phyloP scores from a whole-genome alignment of 2,113 vertebrate species.

The Dermatemys mawii region DNA sequence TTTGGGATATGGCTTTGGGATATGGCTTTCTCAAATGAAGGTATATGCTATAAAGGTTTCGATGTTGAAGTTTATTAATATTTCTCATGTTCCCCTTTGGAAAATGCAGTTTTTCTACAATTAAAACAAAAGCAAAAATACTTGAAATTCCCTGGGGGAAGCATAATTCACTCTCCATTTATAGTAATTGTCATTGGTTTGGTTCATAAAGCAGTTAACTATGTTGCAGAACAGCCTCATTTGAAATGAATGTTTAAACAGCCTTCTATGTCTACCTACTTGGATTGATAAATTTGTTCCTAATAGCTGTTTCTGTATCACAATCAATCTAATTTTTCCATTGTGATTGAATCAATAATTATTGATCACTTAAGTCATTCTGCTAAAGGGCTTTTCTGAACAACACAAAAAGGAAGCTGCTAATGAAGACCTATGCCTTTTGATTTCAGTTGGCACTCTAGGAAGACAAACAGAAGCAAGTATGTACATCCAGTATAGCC shows the following conservation, averaged over 20 bases:
- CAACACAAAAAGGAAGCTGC: background rate
- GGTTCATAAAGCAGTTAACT: background rate
- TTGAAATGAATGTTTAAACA: background rate
- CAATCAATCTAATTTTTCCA: background rate
- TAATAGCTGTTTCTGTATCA: background rate
- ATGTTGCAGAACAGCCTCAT: background rate
- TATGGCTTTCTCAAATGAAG: background rate
- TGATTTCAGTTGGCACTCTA: background rate
- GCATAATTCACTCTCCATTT: background rate
- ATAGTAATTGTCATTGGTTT: background rate
- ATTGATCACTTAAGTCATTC: constrained; percentile 2
- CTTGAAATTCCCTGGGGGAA: background rate
- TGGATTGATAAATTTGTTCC: background rate
- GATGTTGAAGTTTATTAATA: background rate
- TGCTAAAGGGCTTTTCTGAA: background rate
- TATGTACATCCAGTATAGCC: background rate
- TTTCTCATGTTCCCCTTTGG: background rate
- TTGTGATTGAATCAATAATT: constrained; percentile 21
- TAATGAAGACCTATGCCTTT: background rate
- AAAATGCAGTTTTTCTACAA: background rate
- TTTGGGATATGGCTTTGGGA: background rate
- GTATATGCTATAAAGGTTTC: background rate
- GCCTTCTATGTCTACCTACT: fast-evolving
- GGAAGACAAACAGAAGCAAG: background rate
- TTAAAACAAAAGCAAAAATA: background rate